A percentile compares a stretch with the other conserved stretches of the same genome.
Evolutionary conservation across 2,797 vertebrate genomes (phyloP).

Genomic region (Mallotus villosus): DNA sequence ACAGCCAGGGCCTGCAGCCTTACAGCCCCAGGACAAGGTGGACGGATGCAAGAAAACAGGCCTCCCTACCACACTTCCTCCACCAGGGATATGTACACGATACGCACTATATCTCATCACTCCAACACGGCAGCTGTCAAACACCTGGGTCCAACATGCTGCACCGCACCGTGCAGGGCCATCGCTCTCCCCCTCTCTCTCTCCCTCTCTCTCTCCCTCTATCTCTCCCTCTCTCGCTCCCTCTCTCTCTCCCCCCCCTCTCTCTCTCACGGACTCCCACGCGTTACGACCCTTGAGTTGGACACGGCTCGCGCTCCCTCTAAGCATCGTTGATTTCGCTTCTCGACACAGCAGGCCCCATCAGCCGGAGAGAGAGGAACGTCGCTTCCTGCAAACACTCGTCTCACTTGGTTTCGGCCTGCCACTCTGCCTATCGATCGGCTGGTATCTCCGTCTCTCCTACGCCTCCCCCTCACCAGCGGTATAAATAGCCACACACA

Average conservation of each 20-base stretch:
- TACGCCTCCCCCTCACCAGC: conserved; percentile 42
- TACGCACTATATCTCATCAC: no score
- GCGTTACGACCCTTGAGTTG: not conserved
- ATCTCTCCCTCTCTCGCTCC: no score
- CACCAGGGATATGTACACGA: no score
- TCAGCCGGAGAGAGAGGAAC: conserved; percentile 7
- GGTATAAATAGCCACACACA: conserved; percentile 55
- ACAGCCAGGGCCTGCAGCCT: not conserved
- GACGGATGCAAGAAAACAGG: conserved; percentile 19
- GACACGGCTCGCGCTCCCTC: conserved; percentile 3
- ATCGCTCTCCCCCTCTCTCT: no score
- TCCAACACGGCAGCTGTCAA: no score
- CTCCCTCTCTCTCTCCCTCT: no score
- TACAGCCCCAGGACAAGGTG: conserved; percentile 3
- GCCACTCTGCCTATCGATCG: conserved; percentile 30
- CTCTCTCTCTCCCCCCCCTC: no score
- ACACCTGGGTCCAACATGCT: no score
- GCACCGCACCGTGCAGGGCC: no score
- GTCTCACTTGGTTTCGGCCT: conserved; percentile 11
- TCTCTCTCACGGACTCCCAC: not conserved
- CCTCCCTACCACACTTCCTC: not conserved
- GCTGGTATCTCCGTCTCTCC: conserved; percentile 21
- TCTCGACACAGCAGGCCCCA: conserved; percentile 8
- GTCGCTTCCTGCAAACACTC: conserved; percentile 18
- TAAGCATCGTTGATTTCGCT: not conserved